A percentile compares a stretch with the other conserved stretches of the same genome.
These are phyloP conservation scores for Polydrusus cervinus DNA, from an alignment of 2,888 invertebrate species.

Conservation along the genomic window DNA sequence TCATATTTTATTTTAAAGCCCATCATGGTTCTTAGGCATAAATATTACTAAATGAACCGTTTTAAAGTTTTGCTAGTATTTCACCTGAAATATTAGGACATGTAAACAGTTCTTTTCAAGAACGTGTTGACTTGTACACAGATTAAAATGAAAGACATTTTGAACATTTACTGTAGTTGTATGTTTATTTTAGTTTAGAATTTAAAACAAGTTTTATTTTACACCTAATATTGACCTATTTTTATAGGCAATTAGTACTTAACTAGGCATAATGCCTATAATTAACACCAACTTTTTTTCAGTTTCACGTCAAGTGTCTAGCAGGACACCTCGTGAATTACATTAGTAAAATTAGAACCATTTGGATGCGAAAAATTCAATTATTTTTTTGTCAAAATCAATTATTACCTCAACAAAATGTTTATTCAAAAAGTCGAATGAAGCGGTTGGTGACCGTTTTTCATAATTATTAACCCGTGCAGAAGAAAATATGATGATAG, in stretches of 20 bases:
- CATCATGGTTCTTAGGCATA: too few relatives aligned
- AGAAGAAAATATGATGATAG: neutral
- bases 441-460: neutral
- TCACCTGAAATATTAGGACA: too few relatives aligned
- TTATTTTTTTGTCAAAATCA: neutral
- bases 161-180: too few relatives aligned
- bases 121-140: too few relatives aligned
- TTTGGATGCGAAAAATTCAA: neutral
- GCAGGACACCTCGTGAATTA: slow-evolving; percentile 14
- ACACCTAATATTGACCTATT: neutral
- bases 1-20: too few relatives aligned
- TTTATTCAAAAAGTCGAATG: neutral
- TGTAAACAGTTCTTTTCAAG: too few relatives aligned
- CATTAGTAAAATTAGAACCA: slow-evolving; percentile 20
- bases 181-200: too few relatives aligned
- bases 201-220: too few relatives aligned
- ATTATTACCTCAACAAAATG: slow-evolving; percentile 13
- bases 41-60: too few relatives aligned
- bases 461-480: neutral
- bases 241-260: slow-evolving; percentile 6
- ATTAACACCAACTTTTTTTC: neutral
- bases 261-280: slow-evolving; percentile 4
- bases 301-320: slow-evolving; percentile 3
- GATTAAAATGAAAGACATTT: too few relatives aligned
- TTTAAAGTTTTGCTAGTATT: too few relatives aligned